Percentiles rank a stretch among this genome's conserved stretches.
phyloP scores from a whole-genome alignment of 2,797 vertebrate species.

The Xenops minutus region DNA sequence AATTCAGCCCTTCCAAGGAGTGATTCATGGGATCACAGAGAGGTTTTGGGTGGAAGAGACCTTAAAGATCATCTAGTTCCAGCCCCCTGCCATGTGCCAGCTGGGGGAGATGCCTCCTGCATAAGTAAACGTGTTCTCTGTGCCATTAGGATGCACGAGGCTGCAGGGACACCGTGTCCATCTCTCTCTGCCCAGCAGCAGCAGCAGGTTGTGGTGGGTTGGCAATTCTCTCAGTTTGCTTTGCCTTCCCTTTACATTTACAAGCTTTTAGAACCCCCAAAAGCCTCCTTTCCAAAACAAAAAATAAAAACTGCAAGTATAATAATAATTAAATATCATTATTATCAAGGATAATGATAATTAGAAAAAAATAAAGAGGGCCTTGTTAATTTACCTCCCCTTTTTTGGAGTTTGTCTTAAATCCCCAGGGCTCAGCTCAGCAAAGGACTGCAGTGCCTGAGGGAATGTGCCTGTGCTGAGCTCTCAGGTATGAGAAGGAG shows the following conservation, averaged over 20 bases:
- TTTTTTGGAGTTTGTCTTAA: neutral
- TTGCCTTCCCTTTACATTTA: neutral
- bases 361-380: accelerated
- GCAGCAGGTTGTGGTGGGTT: neutral
- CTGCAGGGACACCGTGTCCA: neutral
- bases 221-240: neutral
- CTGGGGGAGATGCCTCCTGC: neutral
- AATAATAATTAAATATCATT: neutral
- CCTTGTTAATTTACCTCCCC: neutral
- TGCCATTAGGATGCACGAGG: neutral
- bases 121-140: constrained; percentile 9
- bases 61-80: neutral
- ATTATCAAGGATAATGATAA: neutral
- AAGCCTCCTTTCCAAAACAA: neutral
- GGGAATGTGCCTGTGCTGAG: neutral
- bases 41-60: neutral
- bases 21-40: neutral
- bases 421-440: neutral
- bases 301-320: neutral
- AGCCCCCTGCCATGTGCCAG: neutral
- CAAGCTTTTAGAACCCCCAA: neutral
- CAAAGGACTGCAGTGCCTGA: neutral
- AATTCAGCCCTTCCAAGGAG: neutral
- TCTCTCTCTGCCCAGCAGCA: neutral
- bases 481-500: neutral